A percentile compares a stretch with the other conserved stretches of the same genome.
Evolutionary conservation across 2,113 vertebrate species (phyloP).

Genomic region (Sorex fumeus): DNA sequence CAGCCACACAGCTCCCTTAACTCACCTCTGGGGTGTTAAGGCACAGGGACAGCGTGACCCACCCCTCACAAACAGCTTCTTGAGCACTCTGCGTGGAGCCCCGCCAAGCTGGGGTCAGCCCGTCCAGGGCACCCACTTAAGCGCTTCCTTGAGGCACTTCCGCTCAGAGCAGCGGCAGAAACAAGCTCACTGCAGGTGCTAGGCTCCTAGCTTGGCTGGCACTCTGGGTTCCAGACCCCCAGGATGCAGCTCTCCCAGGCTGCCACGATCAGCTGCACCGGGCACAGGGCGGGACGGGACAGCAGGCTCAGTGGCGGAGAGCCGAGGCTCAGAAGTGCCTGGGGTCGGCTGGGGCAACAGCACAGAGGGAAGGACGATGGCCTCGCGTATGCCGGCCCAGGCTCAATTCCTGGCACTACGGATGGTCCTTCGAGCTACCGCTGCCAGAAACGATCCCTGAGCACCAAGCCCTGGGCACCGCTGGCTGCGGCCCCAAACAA

Average conservation of each 20-base stretch:
- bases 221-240: not conserved
- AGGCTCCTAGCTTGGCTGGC: not conserved
- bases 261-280: not conserved
- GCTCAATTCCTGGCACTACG: too few species aligned
- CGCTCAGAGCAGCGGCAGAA: not conserved
- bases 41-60: not conserved
- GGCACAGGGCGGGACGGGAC: not conserved
- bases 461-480: too few species aligned
- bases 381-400: too few species aligned
- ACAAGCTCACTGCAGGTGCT: not conserved
- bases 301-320: fast-evolving
- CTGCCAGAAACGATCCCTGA: too few species aligned
- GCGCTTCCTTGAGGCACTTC: not conserved
- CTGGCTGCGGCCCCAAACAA: too few species aligned
- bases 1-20: not conserved
- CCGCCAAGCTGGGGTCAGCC: not conserved
- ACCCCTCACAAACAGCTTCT: not conserved
- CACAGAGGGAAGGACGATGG: too few species aligned
- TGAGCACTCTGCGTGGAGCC: not conserved
- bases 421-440: too few species aligned
- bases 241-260: fast-evolving
- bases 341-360: too few species aligned
- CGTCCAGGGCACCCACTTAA: not conserved
- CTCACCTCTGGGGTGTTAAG: not conserved
- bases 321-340: not conserved